Evolutionary conservation across 2,888 invertebrate genomes (phyloP).

Genomic region (Polydrusus pterygomalis): DNA sequence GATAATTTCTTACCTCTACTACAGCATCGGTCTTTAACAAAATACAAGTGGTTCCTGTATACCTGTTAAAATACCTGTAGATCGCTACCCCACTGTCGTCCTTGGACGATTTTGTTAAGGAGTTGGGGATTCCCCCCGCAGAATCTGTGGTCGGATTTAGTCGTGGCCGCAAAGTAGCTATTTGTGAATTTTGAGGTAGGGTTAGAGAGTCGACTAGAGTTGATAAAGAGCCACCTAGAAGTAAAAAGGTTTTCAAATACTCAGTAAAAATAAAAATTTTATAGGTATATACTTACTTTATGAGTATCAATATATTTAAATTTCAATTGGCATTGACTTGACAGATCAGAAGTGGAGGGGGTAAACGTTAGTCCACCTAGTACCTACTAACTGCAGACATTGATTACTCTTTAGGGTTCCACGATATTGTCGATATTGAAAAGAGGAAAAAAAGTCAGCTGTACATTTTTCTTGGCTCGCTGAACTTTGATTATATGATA

Average conservation of each 20-base stretch:
- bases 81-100: slow-evolving; percentile 68
- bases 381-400: no score
- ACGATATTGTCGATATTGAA: no score
- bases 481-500: no score
- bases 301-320: no score
- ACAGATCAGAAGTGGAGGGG: no score
- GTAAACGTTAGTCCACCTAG: no score
- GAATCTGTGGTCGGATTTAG: slow-evolving; percentile 74
- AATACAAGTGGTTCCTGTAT: slow-evolving; percentile 84
- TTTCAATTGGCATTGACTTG: no score
- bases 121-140: slow-evolving; percentile 56
- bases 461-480: no score
- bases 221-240: slow-evolving; percentile 58
- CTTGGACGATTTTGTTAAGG: slow-evolving; percentile 58
- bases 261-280: no score
- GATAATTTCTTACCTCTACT: slow-evolving; percentile 71
- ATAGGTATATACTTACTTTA: no score
- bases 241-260: background rate
- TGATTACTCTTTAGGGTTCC: no score
- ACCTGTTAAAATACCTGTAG: slow-evolving; percentile 81
- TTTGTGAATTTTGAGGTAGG: slow-evolving; percentile 63
- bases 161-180: slow-evolving; percentile 74
- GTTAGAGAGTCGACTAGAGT: slow-evolving; percentile 62
- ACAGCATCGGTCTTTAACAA: slow-evolving; percentile 85
- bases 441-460: no score